Evolutionary conservation across 2,888 invertebrate species (phyloP), one percentile per base, ranked within the genome.

Genomic region (Cryptocephalus primarius): DNA sequence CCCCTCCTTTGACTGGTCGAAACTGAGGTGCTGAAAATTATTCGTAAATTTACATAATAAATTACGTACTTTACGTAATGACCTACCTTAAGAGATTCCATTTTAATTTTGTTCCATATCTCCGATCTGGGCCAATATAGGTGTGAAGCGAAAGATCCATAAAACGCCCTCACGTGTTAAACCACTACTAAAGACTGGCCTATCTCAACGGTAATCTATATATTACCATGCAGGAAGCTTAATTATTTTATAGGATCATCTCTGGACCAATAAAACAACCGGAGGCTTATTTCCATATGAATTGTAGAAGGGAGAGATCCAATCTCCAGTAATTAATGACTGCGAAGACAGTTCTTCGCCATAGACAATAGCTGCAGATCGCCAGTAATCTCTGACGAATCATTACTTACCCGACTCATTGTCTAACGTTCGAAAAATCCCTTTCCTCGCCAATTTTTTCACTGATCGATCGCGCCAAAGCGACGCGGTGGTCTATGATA

Each of bases 211-310:
- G 36, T 39, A 34, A 57, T 58, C 57, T 52, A 56, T 55, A 51
- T 54, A 55, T 60, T 58, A 56, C 53, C 46, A 58, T 52, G 55
- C 59, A 55, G 54, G 57, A 50, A 57, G 56, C 58, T 59, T 62
- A 63, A 63, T 62, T 63, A 61, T 62, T 59, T 60, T 59, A 60
- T 53, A 56, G 57, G 55, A 45, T 54, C 55, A 55, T 56, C 54
- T 52, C 48, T 49, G 48, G 42, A 42, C 48, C 51, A 53, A 55
- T 53, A 59, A 55, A 53, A 60, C 55, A 55, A 56, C 57, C 57
- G 58, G 56, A 55, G 55, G 56, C 59, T 52, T 54, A 63, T 63
- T 61, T 62, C 55, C 60, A 60, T 61, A 58, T 58, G 56, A 59
- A 57, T 32, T 31, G 32, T 13, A 32, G 13, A 13, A 42, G 32